phyloP scores from a whole-genome alignment of 2,888 invertebrate species.

The Diogma glabrata region DNA sequence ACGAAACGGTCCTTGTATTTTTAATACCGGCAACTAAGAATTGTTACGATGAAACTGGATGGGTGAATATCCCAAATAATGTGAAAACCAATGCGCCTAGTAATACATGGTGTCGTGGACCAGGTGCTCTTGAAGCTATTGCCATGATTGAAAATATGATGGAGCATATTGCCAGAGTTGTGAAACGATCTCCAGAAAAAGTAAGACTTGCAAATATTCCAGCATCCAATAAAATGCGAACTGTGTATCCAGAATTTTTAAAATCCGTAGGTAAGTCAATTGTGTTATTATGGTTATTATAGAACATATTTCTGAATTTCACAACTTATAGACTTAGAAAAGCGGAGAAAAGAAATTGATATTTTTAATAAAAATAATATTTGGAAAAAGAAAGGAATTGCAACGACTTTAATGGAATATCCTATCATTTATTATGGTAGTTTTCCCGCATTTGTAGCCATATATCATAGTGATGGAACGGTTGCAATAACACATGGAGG shows the following conservation, averaged over 20 bases:
- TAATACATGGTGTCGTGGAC: slow-evolving; percentile 49
- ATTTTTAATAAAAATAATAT: slow-evolving; percentile 55
- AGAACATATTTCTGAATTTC: too few relatives aligned
- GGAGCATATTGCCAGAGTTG: slow-evolving; percentile 48
- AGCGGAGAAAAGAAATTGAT: slow-evolving; percentile 42
- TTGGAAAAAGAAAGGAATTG: slow-evolving; percentile 71
- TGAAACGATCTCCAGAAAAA: slow-evolving; percentile 45
- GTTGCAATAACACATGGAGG: slow-evolving; percentile 62
- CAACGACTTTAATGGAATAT: slow-evolving; percentile 58
- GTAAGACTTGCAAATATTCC: slow-evolving; percentile 45
- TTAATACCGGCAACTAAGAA: slow-evolving; percentile 39
- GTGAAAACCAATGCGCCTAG: slow-evolving; percentile 51
- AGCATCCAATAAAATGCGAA: too few relatives aligned
- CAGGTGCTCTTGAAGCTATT: slow-evolving; percentile 43
- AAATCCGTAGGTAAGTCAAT: too few relatives aligned
- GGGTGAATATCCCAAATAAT: slow-evolving; percentile 51
- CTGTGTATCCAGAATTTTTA: too few relatives aligned
- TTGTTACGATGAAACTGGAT: slow-evolving; percentile 56
- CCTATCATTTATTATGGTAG: slow-evolving; percentile 41
- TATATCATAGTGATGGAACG: slow-evolving; percentile 50
- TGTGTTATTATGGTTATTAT: slow-evolving; percentile 44
- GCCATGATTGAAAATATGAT: slow-evolving; percentile 53
- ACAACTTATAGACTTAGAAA: slow-evolving; percentile 46
- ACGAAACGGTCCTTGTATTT: slow-evolving; percentile 38
- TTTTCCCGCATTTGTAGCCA: slow-evolving; percentile 47